A percentile compares a stretch with the other conserved stretches of the same genome.
phyloP scores from a whole-genome alignment of 2,797 vertebrate genomes.

The Premnoplex brunnescens region DNA sequence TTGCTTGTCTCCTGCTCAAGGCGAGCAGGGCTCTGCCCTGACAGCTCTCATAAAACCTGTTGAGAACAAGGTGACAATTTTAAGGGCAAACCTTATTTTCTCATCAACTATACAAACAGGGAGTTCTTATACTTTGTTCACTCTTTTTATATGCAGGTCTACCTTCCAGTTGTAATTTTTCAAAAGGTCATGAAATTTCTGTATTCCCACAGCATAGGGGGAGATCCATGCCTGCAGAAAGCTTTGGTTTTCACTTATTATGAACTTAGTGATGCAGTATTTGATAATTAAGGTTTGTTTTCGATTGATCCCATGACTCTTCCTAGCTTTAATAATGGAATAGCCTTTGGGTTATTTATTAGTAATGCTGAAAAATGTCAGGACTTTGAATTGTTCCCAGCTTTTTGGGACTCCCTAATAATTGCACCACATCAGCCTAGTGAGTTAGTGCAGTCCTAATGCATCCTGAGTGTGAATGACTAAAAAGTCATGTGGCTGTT shows the following conservation, averaged over 20 bases:
- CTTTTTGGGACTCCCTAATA: background rate
- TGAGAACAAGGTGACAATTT: background rate
- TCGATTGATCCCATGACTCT: background rate
- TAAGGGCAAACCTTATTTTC: background rate
- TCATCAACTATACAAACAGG: rapidly evolving
- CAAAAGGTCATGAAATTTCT: background rate
- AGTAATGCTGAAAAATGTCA: background rate
- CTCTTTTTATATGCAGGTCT: background rate
- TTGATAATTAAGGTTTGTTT: background rate
- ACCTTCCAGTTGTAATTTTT: background rate
- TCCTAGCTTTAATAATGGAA: background rate
- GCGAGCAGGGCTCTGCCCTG: background rate
- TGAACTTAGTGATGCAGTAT: background rate
- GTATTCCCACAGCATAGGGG: background rate
- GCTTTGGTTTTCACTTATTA: background rate
- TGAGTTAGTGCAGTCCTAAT: conserved; percentile 13
- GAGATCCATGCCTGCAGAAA: background rate
- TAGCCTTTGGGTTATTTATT: background rate
- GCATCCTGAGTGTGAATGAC: conserved; percentile 7
- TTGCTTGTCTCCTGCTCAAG: background rate
- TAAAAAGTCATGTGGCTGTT: conserved; percentile 6
- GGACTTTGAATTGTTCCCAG: background rate
- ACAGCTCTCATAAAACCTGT: background rate
- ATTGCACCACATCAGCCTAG: background rate
- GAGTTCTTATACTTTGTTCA: background rate